phyloP scores from a whole-genome alignment of 2,888 invertebrate species.

The Lycophotia porphyrea region DNA sequence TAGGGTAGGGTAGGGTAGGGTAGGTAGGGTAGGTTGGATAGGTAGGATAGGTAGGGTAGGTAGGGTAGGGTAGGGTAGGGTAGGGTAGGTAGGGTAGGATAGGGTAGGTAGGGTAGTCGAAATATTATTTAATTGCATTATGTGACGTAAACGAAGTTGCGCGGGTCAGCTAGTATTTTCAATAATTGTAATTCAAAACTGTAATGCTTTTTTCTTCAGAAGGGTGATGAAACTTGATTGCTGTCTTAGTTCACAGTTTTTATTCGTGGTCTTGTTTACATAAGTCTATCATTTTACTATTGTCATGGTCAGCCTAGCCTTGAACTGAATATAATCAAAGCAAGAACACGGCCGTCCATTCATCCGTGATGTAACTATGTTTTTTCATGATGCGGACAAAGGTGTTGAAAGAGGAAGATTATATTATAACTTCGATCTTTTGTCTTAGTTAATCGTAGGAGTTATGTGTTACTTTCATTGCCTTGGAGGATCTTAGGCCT shows the following conservation, averaged over 20 bases:
- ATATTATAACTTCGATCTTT: not conserved
- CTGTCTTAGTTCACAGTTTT: not conserved
- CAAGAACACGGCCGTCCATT: constrained; percentile 17
- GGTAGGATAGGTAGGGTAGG: too few species aligned
- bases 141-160: too few species aligned
- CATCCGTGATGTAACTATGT: constrained; percentile 18
- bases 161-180: too few species aligned
- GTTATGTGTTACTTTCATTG: not conserved
- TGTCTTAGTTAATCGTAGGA: not conserved
- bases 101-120: too few species aligned
- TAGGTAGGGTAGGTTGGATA: too few species aligned
- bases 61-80: too few species aligned
- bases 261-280: not conserved
- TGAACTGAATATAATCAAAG: constrained; percentile 20
- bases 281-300: not conserved
- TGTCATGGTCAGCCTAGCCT: not conserved
- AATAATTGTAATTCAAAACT: not conserved
- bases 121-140: too few species aligned
- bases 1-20: too few species aligned
- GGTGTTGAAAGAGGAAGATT: not conserved
- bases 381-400: not conserved
- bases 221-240: not conserved
- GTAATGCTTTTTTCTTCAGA: not conserved
- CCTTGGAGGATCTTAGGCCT: not conserved
- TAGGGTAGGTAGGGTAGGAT: too few species aligned